These are phyloP conservation scores for Sinocyclocheilus grahami DNA, from an alignment of 2,113 vertebrate genomes.

Conservation along the genomic window DNA sequence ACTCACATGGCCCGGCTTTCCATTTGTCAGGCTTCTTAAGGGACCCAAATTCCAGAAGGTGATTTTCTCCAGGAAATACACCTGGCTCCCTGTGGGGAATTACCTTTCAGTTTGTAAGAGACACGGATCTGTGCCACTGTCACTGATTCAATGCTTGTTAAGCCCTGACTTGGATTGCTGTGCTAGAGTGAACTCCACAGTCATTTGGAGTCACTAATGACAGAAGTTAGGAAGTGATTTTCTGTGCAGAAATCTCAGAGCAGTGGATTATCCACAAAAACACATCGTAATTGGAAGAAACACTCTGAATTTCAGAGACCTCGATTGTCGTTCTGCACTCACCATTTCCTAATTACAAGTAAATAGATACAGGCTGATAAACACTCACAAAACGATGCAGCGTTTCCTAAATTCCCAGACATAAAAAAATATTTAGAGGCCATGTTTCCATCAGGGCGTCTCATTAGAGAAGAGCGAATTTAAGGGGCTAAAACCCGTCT, in stretches of 20 bases:
- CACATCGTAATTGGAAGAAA: not conserved
- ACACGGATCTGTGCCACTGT: constrained; percentile 30
- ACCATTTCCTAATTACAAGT: constrained; percentile 11
- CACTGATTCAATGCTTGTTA: constrained; percentile 49
- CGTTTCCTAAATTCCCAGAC: constrained; percentile 3
- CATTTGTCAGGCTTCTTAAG: not conserved
- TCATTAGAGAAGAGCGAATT: constrained; percentile 16
- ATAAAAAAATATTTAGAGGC: constrained; percentile 17
- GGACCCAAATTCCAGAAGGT: not conserved
- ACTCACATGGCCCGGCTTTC: not conserved
- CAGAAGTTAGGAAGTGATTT: constrained; percentile 32
- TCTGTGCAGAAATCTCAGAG: constrained; percentile 19
- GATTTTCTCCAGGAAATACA: constrained; percentile 19
- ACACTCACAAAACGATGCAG: not conserved
- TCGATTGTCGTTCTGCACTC: not conserved
- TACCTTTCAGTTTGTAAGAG: constrained; percentile 26
- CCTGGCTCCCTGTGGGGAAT: constrained; percentile 16
- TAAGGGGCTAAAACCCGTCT: not conserved
- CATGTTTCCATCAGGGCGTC: not conserved
- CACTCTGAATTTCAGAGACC: not conserved
- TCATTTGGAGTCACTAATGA: constrained; percentile 48
- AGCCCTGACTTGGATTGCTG: constrained; percentile 28
- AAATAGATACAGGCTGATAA: not conserved
- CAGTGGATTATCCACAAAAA: constrained; percentile 15
- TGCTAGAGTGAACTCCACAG: constrained; percentile 23